Percentiles rank a stretch among this genome's conserved stretches.
Conservation (phyloP, 2,797 vertebrate genomes). For the Amniataba percoides region DNA sequence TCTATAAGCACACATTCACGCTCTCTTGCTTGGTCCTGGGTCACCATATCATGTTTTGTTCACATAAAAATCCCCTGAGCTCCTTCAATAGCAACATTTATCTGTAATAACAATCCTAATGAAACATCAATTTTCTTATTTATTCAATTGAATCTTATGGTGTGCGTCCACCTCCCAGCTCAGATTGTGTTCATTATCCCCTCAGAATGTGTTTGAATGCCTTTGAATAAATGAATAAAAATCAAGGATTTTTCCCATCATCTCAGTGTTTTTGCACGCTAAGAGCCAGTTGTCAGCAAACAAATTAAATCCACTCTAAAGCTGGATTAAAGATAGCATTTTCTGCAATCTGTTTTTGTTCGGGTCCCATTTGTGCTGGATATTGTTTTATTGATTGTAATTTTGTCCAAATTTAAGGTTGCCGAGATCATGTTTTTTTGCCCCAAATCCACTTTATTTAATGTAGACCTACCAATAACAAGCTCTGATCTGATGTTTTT, state of each 20-base stretch:
- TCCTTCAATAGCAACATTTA: conserved; percentile 49
- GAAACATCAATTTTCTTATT: conserved; percentile 56
- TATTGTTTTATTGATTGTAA: conserved; percentile 24
- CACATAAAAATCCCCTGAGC: conserved; percentile 37
- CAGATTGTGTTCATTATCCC: conserved; percentile 62
- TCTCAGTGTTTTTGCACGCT: conserved; percentile 45
- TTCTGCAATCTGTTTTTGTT: conserved; percentile 27
- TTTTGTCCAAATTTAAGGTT: conserved; percentile 3
- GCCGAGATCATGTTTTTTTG: neutral
- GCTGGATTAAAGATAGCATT: conserved; percentile 37
- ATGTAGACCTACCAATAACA: neutral
- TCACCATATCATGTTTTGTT: conserved; percentile 29
- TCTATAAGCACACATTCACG: neutral
- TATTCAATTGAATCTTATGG: conserved; percentile 41
- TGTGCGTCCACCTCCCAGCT: conserved; percentile 46
- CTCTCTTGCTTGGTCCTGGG: neutral
- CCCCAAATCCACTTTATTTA: neutral
- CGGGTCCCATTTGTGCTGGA: neutral
- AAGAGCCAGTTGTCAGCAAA: conserved; percentile 51
- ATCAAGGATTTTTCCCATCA: conserved; percentile 44
- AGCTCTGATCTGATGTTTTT: neutral
- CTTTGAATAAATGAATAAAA: conserved; percentile 62
- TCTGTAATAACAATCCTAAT: conserved; percentile 45
- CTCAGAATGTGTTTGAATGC: conserved; percentile 54
- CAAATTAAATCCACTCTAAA: conserved; percentile 48